These are phyloP conservation scores for Parthenolecanium corni DNA, from an alignment of 2,888 invertebrate species.

Conservation along the genomic window DNA sequence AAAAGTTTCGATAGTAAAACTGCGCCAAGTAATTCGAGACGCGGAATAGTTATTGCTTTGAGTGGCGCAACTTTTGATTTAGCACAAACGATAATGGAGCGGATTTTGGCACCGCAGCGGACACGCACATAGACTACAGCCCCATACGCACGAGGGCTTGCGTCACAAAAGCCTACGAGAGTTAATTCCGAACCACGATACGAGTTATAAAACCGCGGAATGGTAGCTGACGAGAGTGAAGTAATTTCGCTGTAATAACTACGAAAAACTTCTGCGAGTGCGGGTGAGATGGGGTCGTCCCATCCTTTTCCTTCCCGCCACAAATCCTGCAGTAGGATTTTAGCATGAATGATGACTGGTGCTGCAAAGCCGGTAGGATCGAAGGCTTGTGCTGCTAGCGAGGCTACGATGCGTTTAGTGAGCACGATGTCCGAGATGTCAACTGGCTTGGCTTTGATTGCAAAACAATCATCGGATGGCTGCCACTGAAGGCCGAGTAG, in stretches of 20 bases:
- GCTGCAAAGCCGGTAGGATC: conserved; percentile 24
- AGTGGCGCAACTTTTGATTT: conserved; percentile 23
- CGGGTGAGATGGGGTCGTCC: conserved; percentile 15
- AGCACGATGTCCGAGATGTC: not conserved
- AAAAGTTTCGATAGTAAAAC: conserved; percentile 26
- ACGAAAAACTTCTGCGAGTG: not conserved
- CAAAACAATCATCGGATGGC: conserved; percentile 1
- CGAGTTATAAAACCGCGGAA: not conserved
- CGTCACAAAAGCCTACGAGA: conserved; percentile 18
- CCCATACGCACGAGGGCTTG: not conserved
- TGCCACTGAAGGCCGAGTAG: conserved; percentile 23
- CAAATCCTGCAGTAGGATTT: conserved; percentile 27
- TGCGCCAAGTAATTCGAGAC: conserved; percentile 30
- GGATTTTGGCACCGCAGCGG: too few species aligned
- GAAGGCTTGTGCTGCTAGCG: conserved; percentile 4
- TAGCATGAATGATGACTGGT: conserved; percentile 4
- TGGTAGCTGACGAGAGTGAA: not conserved
- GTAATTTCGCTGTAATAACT: not conserved
- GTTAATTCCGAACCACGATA: not conserved
- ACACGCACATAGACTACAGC: conserved; percentile 2
- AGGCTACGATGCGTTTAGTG: conserved; percentile 20
- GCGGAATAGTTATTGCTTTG: conserved; percentile 18
- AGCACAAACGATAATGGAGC: not conserved
- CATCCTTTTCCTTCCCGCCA: conserved; percentile 13
- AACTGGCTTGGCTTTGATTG: not conserved